Base-by-base conservation (phyloP, 2,113 vertebrate genomes). In the Cyanoramphus novaezelandiae region DNA sequence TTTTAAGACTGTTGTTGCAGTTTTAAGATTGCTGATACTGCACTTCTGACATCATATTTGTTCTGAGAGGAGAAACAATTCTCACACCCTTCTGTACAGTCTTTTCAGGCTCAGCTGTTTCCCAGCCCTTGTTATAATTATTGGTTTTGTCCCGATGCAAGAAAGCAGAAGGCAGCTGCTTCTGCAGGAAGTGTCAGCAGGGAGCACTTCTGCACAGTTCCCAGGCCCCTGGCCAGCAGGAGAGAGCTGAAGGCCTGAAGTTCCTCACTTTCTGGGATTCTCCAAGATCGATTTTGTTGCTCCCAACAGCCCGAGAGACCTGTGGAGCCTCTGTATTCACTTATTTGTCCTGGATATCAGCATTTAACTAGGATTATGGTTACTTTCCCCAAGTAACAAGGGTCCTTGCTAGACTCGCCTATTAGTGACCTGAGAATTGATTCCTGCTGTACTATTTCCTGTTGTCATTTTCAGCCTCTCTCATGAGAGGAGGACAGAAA, bases 161-260 rank as follows among this genome's bases (percentile, higher is more conserved):
- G 67, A 72, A 60, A 88, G 88, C 13, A 3, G 80, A 92, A 95
- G 37, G 70, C 92, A 96, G 94, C 94, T 95, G 90, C 28, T 88
- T 88, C 53, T 84, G 43, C 88, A 77, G 64, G 13, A 87, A 65
- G 49, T 47, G 85, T 96, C 97, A 96, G 77, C 88, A 90, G 93
- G 92, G 89, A 95, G 39, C 49, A 77, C 10, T 88, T 91, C 92
- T 83, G 74, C 77, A 62, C 37, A n/a, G 78, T 96, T 97, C 96
- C 95, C 97, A 98, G 95, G 89, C 81, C 79, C 92, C 76, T 29
- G 25, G 70, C 52, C 68, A 96, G 90, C 87, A 62, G 59, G 70
- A 55, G 23, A 85, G 44, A 89, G 67, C 50, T 53, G 27, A 63
- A 91, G 47, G 17, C 68, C 49, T 29, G 9, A 70, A 33, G 25